Conservation (phyloP, 2,797 vertebrate genomes). For the Pseudomugil gertrudae region DNA sequence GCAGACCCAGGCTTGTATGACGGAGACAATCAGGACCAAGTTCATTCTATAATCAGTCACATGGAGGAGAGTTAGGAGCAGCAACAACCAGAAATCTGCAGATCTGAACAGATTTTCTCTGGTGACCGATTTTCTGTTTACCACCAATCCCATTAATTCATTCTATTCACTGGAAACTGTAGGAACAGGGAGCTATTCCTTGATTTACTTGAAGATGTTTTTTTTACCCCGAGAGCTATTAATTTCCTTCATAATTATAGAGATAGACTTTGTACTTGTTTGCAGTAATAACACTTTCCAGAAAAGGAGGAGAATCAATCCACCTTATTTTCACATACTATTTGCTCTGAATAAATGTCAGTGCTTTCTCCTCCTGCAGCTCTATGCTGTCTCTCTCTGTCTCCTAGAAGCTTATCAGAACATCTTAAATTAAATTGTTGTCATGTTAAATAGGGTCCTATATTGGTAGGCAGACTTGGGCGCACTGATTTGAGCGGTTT, state of each 20-base stretch:
- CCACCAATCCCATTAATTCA: slow-evolving; percentile 9
- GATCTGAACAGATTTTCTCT: neutral
- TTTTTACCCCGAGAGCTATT: slow-evolving; percentile 10
- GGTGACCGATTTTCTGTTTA: slow-evolving; percentile 17
- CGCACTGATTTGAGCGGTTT: slow-evolving; percentile 24
- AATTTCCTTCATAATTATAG: slow-evolving; percentile 39
- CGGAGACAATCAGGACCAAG: too few species aligned
- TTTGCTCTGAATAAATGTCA: slow-evolving; percentile 61
- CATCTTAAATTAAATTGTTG: slow-evolving; percentile 58
- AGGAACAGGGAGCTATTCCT: slow-evolving; percentile 8
- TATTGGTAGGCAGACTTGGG: slow-evolving; percentile 39
- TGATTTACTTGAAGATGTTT: slow-evolving; percentile 27
- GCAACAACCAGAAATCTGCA: too few species aligned
- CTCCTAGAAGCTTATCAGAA: slow-evolving; percentile 61
- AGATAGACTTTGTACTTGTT: slow-evolving; percentile 4
- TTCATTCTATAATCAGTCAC: too few species aligned
- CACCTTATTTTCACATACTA: slow-evolving; percentile 50
- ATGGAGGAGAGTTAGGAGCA: too few species aligned
- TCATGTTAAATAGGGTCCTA: slow-evolving; percentile 58
- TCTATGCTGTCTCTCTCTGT: slow-evolving; percentile 23
- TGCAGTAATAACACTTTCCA: slow-evolving; percentile 37
- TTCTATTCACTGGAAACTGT: slow-evolving; percentile 4
- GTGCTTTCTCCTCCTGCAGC: slow-evolving; percentile 29
- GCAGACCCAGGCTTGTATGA: too few species aligned
- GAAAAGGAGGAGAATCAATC: slow-evolving; percentile 49